Conservation (phyloP, 2,113 vertebrate genomes). For the Ictalurus furcatus region DNA sequence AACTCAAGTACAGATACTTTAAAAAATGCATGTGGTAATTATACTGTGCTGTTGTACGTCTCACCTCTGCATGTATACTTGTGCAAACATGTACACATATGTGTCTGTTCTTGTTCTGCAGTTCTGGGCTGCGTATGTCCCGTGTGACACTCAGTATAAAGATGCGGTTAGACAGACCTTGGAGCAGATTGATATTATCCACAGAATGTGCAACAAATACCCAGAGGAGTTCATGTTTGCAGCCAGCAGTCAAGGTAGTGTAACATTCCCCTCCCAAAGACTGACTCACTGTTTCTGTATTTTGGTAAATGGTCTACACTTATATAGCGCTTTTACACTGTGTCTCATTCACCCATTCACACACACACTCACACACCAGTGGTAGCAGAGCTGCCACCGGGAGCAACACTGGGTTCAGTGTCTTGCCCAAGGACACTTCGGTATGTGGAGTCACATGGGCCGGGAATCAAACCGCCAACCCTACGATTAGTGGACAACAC, state of each 20-base stretch:
- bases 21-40: neutral
- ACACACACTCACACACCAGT: too few species aligned
- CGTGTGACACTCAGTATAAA: conserved; percentile 86
- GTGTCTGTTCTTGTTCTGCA: conserved; percentile 57
- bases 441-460: too few species aligned
- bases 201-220: conserved; percentile 85
- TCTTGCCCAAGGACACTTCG: too few species aligned
- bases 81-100: neutral
- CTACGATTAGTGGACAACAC: too few species aligned
- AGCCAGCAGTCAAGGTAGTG: conserved; percentile 71
- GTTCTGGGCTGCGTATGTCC: conserved; percentile 91
- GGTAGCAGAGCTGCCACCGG: too few species aligned
- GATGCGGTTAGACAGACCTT: conserved; percentile 85
- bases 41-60: neutral
- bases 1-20: neutral
- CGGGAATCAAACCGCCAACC: too few species aligned
- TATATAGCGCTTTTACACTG: too few species aligned
- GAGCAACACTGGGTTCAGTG: too few species aligned
- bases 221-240: conserved; percentile 79
- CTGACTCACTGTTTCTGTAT: neutral
- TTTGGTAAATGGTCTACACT: neutral
- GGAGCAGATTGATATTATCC: conserved; percentile 93
- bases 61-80: neutral
- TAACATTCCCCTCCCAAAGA: neutral
- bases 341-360: too few species aligned